Conservation (phyloP, 2,797 vertebrate genomes). For the Liparis tanakae region DNA sequence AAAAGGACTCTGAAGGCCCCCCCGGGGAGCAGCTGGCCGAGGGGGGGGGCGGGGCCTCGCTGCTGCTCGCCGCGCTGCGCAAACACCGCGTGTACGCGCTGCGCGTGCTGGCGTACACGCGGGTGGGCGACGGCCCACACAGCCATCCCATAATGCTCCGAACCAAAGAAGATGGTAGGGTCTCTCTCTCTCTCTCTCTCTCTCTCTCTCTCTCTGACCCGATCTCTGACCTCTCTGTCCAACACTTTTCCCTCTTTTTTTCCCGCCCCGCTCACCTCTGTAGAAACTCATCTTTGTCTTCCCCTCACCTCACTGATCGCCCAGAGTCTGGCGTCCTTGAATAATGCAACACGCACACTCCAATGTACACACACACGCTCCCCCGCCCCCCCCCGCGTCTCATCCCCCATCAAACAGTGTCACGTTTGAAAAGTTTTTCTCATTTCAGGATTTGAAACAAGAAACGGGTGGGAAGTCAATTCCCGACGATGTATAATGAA, state of each 20-base stretch:
- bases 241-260: constrained; percentile 8
- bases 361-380: neutral
- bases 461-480: constrained; percentile 65
- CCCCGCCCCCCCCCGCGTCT: neutral
- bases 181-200: neutral
- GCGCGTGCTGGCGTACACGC: constrained; percentile 91
- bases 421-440: constrained; percentile 78
- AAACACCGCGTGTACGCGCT: constrained; percentile 90
- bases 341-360: constrained; percentile 38
- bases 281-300: no score
- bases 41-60: constrained; percentile 86
- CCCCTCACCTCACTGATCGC: constrained; percentile 26
- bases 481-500: constrained; percentile 71
- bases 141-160: constrained; percentile 83
- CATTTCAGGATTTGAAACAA: constrained; percentile 74
- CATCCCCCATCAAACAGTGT: constrained; percentile 65
- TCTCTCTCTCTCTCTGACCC: neutral
- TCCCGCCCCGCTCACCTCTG: constrained; percentile 7
- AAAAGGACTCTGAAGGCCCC: constrained; percentile 81
- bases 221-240: constrained; percentile 42
- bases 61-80: constrained; percentile 84
- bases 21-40: constrained; percentile 82
- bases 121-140: constrained; percentile 88
- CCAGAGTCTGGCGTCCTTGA: constrained; percentile 36
- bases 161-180: constrained; percentile 92